Base-by-base conservation (phyloP, 2,888 invertebrate species). In the Caenorhabditis drosophilae region DNA sequence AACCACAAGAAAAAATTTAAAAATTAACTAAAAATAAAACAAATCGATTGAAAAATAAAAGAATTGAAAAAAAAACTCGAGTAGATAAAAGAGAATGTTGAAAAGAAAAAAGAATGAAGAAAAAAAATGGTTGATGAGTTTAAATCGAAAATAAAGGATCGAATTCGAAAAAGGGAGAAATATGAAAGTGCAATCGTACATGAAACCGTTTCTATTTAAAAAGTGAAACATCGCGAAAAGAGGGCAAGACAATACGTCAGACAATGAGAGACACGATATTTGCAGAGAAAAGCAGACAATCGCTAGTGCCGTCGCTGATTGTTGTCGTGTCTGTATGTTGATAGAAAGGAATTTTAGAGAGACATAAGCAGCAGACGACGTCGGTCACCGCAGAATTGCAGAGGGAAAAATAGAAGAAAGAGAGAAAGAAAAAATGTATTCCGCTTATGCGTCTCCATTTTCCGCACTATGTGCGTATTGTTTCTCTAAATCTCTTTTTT, bases 121-220 rank as follows among this genome's bases (percentile, higher is more conserved):
- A 31, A 31, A 31, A 12, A 31, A 31, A 31, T 9, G 31, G 12
- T 9, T 9, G 26, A 46, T 15, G 26, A 46, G 15, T 6, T 6
- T 9, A 15, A 23, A 31, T 9, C 7, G 6, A 12, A 12, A 31
- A 31, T 6, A 31, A 31, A 12, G 31, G 31, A 31, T 9, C 6
- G 31, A 31, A 31, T 9, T 9, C 6, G 31, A 12, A 12, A 31
- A 31, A 31, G 31, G 12, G 31, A 31, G 31, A 31, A 12, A 31
- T 6, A 31, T n/a, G 36, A 56, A 56, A 56, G 56, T 58, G 58
- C 52, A 54, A 53, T 56, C 35, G 53, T 57, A 61, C 60, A 61
- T 52, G 55, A 64, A 56, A 66, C 59, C 42, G 66, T 55, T 50
- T 50, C 50, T 40, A 38, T 50, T 64, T 52, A 55, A 31, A 64